Base-by-base conservation (phyloP, 2,888 invertebrate species). In the Sphinx pinastri region DNA sequence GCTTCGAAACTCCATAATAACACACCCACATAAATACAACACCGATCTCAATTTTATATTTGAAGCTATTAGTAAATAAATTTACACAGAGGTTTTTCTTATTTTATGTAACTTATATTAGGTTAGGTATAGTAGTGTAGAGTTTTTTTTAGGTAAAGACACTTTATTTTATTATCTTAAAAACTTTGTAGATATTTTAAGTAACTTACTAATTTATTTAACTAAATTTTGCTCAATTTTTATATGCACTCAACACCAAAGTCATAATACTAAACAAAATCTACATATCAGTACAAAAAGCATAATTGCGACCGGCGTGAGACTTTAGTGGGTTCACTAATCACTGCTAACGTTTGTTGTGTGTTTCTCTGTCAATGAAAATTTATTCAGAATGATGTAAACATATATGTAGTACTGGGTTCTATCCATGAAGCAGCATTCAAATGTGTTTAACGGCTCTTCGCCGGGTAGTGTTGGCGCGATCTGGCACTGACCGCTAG, bases 231-330 rank as follows among this genome's bases (percentile, higher is more conserved):
- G 94, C 94, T 93, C 94, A 93, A 94, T 93, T 89, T 63, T 88
- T 90, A 84, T 90, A 89, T 91, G 88, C 93, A 93, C 88, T 88
- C 89, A 88, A 93, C 93, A 93, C 93, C 93, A 94, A 94, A 94
- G 93, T 93, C 92, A 91, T 93, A 90, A 90, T 92, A 89, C 85
- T 88, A 85, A 86, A 87, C 82, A 85, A 84, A 85, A 84, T 83
- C 84, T 83, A 90, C 89, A 88, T 88, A 87, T 90, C 92, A 93
- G 93, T 94, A 94, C 93, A 93, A 93, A 93, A 84, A 81, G 88
- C 92, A 92, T 93, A 91, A 92, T 91, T 84, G 58, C 31, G 63
- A 69, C 60, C 70, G 58, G 67, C 57, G 47, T 60, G 68, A 63
- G 49, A 69, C 54, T 47, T 54, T 63, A 52, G 63, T 63, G 54